Evolutionary conservation across 2,888 invertebrate species (phyloP), one percentile per base, ranked within the genome.

Genomic region (Philopedon plagiatum): DNA sequence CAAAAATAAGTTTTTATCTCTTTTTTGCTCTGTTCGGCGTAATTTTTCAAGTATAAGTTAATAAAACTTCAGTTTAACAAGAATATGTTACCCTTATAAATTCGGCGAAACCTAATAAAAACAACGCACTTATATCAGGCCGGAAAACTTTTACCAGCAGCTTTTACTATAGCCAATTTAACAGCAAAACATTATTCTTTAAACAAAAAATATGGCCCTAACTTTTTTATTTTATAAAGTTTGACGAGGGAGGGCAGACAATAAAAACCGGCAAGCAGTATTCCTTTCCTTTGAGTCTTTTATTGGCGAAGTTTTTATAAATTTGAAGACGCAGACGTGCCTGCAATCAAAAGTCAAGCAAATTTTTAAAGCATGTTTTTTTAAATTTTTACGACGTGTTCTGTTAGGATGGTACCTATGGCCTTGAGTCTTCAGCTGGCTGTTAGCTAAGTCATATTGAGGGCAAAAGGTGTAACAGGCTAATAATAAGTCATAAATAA

Each of bases 171-270:
- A 51, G 23, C 7, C 51, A 9, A 51, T 51, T 51, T 51, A 51
- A 51, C 51, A 23, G 8, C 29, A 29, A 23, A 49, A 49, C 26
- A 13, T 49, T 49, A 49, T 26, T 49, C 26, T 26, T 49, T 49
- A 13, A 49, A 37, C 37, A 49, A 51, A 51, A 51, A 51, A 51
- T 51, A 51, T 51, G 51, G 51, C 26, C 7, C 7, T 11, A 51
- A 51, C 51, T 51, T 51, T 46, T 51, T 51, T 51, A 51, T 51
- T 51, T 51, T 51, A 13, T 51, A 51, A 51, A 51, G 51, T 51
- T 51, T 51, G 51, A 51, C 15, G 51, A 29, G 15, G 51, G 29
- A 26, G 29, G 29, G 23, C 49, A 29, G 15, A 51, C 19, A 51
- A 51, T 51, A 51, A 51, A 51, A 51, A 51, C 26, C 15, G 49